These are phyloP conservation scores for Antidorcas marsupialis DNA, from an alignment of 2,113 vertebrate genomes.

Conservation along the genomic window DNA sequence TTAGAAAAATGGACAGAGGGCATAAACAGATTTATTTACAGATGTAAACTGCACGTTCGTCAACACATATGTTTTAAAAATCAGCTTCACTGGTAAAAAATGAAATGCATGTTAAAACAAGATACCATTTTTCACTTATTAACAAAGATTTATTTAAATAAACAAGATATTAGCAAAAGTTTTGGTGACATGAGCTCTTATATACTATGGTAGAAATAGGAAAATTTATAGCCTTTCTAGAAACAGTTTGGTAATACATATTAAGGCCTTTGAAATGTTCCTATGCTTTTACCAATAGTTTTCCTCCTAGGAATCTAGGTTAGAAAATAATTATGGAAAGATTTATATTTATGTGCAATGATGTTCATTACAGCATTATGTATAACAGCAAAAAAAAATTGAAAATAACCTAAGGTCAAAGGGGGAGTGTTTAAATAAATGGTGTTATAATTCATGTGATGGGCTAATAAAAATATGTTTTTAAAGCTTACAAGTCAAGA, in stretches of 20 bases:
- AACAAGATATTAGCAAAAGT: not conserved
- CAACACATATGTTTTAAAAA: not conserved
- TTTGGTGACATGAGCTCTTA: not conserved
- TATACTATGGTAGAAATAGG: not conserved
- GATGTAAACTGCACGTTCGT: not conserved
- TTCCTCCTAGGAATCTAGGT: constrained; percentile 3
- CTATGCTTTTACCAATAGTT: not conserved
- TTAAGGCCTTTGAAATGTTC: not conserved
- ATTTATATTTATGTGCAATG: constrained; percentile 30
- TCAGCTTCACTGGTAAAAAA: not conserved
- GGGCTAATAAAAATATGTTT: constrained; percentile 25
- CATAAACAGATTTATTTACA: not conserved
- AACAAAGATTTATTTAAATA: constrained; percentile 18
- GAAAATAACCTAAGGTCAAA: not conserved
- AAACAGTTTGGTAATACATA: not conserved
- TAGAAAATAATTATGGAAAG: constrained; percentile 30
- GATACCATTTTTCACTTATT: not conserved
- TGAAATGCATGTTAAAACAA: constrained; percentile 15
- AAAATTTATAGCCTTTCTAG: not conserved
- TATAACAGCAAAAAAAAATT: not conserved
- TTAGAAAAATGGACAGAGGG: not conserved
- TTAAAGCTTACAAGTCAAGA: constrained; percentile 26
- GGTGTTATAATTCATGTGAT: not conserved
- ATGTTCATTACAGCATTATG: not conserved
- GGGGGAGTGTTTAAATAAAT: not conserved